phyloP scores from a whole-genome alignment of 2,888 invertebrate genomes.

The Calliphora vomitoria region DNA sequence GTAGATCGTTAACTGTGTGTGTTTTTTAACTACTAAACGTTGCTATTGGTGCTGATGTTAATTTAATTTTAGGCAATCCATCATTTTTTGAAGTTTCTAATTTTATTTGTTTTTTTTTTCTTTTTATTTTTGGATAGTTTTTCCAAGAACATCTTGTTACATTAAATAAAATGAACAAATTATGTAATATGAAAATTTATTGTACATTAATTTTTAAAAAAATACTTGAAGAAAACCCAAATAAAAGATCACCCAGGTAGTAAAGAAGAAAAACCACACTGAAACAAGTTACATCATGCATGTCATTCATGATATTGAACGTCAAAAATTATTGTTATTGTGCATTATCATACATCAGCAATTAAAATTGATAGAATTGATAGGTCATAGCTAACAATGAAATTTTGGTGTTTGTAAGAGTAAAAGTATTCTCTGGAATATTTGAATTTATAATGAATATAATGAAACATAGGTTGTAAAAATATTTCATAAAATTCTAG shows the following conservation, averaged over 20 bases:
- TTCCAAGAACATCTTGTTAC: conserved; percentile 31
- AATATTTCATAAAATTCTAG: background rate
- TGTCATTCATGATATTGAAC: conserved; percentile 56
- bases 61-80: conserved; percentile 64
- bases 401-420: background rate
- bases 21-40: background rate
- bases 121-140: conserved; percentile 1
- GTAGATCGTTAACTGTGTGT: background rate
- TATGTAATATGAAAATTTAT: conserved; percentile 65
- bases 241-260: conserved; percentile 66
- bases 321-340: conserved; percentile 37
- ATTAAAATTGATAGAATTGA: conserved; percentile 38
- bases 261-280: background rate
- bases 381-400: background rate
- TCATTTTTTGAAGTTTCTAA: conserved; percentile 56
- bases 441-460: background rate
- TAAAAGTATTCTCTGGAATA: background rate
- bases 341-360: conserved; percentile 47
- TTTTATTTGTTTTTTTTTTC: conserved; percentile 1
- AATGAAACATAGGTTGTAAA: background rate
- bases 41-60: conserved; percentile 58
- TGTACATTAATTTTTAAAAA: conserved; percentile 28
- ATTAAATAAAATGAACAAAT: conserved; percentile 53
- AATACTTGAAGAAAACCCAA: conserved; percentile 3
- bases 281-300: conserved; percentile 61